Conservation (phyloP, 2,888 invertebrate genomes). For the Colletes collaris region DNA sequence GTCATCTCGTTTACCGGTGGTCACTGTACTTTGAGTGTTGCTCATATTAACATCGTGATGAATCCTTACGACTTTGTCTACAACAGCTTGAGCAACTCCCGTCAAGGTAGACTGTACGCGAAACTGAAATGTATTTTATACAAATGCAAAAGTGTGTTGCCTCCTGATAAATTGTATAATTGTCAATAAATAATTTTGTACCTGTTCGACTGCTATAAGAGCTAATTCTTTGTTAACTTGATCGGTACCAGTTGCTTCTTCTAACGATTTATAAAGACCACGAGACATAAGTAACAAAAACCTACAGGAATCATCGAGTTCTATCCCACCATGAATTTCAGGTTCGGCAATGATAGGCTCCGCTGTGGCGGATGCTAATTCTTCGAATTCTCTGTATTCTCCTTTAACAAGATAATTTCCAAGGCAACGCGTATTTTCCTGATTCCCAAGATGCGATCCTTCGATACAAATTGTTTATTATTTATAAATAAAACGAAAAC, state of each 20-base stretch:
- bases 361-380: constrained; percentile 87
- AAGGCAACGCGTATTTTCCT: constrained; percentile 92
- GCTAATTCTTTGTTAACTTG: constrained; percentile 93
- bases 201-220: constrained; percentile 91
- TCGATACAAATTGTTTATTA: constrained; percentile 40
- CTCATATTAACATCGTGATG: constrained; percentile 91
- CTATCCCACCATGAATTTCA: constrained; percentile 92
- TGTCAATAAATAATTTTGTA: constrained; percentile 69
- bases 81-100: constrained; percentile 93
- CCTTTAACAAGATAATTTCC: constrained; percentile 95
- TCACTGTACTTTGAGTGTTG: constrained; percentile 82
- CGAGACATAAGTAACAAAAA: constrained; percentile 94
- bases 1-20: constrained; percentile 89
- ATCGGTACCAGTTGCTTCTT: constrained; percentile 90
- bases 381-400: constrained; percentile 92
- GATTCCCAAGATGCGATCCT: constrained; percentile 90
- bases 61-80: constrained; percentile 92
- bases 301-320: constrained; percentile 90
- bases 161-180: neutral
- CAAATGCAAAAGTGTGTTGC: neutral
- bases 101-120: constrained; percentile 90
- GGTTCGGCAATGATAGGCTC: constrained; percentile 94
- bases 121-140: constrained; percentile 84
- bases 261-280: constrained; percentile 92
- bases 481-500: neutral